Evolutionary conservation across 2,888 invertebrate species (phyloP).

Genomic region (Trachelus troglodyta): DNA sequence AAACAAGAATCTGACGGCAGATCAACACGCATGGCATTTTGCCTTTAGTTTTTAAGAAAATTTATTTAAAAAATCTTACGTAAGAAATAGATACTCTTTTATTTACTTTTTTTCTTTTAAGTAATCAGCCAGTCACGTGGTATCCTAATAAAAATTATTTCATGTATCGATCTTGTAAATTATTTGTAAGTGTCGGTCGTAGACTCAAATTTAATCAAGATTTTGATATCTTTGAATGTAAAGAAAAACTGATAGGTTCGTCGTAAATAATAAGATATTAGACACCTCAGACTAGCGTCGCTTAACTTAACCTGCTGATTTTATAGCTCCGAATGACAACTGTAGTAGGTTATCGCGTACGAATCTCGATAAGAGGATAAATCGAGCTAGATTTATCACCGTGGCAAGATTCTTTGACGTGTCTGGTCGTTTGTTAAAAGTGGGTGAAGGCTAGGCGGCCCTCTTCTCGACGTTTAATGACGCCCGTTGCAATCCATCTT

Average conservation of each 20-base stretch:
- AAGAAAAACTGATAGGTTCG: neutral
- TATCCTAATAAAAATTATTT: neutral
- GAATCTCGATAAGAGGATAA: neutral
- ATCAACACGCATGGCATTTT: no score
- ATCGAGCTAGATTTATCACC: neutral
- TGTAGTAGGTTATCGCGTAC: neutral
- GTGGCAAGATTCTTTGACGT: neutral
- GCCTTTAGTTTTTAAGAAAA: no score
- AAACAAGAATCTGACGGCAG: no score
- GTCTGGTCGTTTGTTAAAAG: neutral
- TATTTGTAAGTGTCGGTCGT: neutral
- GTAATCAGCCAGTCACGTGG: no score
- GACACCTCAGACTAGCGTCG: neutral
- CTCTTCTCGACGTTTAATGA: neutral
- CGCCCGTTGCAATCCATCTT: neutral
- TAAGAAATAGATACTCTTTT: no score
- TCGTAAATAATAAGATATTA: neutral
- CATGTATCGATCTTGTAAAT: neutral
- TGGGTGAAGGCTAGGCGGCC: neutral
- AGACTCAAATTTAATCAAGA: neutral
- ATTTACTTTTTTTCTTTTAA: no score
- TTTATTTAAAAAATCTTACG: no score
- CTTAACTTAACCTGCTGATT: neutral
- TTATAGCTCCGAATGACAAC: neutral
- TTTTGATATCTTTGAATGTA: neutral